A percentile compares a stretch with the other conserved stretches of the same genome.
phyloP scores from a whole-genome alignment of 2,113 vertebrate genomes.

The Clarias batrachus region DNA sequence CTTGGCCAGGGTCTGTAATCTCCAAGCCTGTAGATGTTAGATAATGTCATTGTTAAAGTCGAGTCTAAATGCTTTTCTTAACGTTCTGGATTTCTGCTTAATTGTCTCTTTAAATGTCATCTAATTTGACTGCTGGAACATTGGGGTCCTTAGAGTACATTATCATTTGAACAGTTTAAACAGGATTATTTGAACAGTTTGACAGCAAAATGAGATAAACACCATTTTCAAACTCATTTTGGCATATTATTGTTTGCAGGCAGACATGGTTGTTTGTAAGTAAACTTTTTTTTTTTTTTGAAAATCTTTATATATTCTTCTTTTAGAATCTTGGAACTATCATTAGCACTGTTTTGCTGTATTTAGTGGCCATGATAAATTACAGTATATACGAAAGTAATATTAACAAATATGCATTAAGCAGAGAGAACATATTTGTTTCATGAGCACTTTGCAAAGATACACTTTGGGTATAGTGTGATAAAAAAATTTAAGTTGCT shows the following conservation, averaged over 20 bases:
- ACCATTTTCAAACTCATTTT: too few relatives aligned
- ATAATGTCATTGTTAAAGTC: neutral
- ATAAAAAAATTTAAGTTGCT: neutral
- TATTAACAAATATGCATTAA: too few relatives aligned
- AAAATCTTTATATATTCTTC: too few relatives aligned
- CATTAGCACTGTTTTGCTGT: too few relatives aligned
- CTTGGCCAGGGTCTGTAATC: conserved; percentile 61
- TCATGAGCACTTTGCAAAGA: neutral
- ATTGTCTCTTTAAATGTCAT: neutral
- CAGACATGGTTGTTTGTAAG: too few relatives aligned
- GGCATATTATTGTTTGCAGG: too few relatives aligned
- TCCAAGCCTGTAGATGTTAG: conserved; percentile 61
- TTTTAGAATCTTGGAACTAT: too few relatives aligned
- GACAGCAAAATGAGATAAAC: too few relatives aligned
- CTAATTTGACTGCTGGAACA: neutral
- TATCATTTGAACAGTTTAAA: neutral
- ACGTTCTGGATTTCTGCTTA: neutral
- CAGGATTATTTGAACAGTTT: too few relatives aligned
- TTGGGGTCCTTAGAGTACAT: neutral
- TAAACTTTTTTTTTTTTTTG: too few relatives aligned
- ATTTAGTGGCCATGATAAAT: too few relatives aligned
- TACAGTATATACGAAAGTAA: too few relatives aligned
- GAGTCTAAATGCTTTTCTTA: neutral
- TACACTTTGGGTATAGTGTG: neutral
- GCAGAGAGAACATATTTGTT: neutral